Conservation (phyloP, 35 echinoderm and acorn worm genomes). For the Patiria miniata region DNA sequence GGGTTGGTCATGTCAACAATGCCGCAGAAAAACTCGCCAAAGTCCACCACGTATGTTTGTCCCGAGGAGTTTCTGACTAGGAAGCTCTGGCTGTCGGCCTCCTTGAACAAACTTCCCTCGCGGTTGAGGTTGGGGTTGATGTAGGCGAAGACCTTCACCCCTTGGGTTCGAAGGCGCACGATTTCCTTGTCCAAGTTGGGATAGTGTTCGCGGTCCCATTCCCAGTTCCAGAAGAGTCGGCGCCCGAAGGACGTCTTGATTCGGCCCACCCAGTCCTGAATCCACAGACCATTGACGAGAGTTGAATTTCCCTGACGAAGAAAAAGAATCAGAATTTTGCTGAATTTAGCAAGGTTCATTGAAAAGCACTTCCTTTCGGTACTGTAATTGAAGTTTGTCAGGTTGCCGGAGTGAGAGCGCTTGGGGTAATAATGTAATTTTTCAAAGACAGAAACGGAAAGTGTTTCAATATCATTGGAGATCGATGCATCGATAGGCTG, state of each 20-base stretch:
- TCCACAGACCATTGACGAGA: constrained; percentile 83
- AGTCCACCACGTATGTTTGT: constrained; percentile 83
- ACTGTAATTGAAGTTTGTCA: too few species aligned
- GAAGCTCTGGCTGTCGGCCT: constrained; percentile 61
- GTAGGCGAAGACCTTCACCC: constrained; percentile 60
- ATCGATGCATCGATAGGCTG: too few species aligned
- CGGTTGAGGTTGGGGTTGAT: constrained; percentile 85
- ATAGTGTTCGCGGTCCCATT: constrained; percentile 93
- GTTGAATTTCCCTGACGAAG: constrained; percentile 61
- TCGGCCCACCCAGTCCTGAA: constrained; percentile 92
- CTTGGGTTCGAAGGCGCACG: constrained; percentile 57
- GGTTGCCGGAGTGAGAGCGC: too few species aligned
- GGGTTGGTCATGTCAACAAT: constrained; percentile 95
- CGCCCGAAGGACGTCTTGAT: constrained; percentile 88
- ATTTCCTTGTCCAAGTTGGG: constrained; percentile 80
- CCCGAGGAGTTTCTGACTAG: constrained; percentile 75
- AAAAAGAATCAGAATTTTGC: constrained; percentile 1
- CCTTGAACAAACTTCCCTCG: constrained; percentile 80
- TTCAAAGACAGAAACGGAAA: too few species aligned
- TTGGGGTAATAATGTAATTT: too few species aligned
- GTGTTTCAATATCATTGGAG: too few species aligned
- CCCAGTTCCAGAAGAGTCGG: constrained; percentile 97
- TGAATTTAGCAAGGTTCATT: too few species aligned
- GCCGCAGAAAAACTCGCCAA: constrained; percentile 93
- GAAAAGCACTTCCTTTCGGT: too few species aligned